Evolutionary conservation across 2,888 invertebrate genomes (phyloP).

Genomic region (Erebia epiphron): DNA sequence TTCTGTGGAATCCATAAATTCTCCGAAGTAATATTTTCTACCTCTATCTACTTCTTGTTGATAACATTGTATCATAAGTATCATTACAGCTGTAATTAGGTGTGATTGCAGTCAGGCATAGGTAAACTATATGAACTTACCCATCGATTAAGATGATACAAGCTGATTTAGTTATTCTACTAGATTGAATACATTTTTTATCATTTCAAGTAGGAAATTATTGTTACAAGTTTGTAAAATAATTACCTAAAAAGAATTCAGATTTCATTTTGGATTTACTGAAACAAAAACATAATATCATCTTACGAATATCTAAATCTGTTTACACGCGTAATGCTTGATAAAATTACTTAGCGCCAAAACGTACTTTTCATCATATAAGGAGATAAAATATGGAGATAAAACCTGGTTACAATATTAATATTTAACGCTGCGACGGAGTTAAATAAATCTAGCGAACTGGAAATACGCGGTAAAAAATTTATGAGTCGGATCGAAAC

Average conservation of each 20-base stretch:
- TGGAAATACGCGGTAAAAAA: conserved; percentile 3
- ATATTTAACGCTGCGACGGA: conserved; percentile 9
- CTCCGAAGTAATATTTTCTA: too few relatives aligned
- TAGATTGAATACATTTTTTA: too few relatives aligned
- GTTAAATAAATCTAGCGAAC: conserved; percentile 11
- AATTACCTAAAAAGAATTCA: neutral
- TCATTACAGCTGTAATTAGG: too few relatives aligned
- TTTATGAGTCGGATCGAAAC: conserved; percentile 8
- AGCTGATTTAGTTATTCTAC: too few relatives aligned
- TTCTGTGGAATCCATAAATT: too few relatives aligned
- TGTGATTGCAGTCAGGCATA: too few relatives aligned
- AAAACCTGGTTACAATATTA: neutral
- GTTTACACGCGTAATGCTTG: neutral
- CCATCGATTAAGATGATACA: too few relatives aligned
- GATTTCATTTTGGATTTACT: neutral
- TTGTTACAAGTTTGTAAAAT: neutral
- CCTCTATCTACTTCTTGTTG: too few relatives aligned
- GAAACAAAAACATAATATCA: neutral
- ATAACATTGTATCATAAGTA: too few relatives aligned
- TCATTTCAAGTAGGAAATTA: too few relatives aligned
- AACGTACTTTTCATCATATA: neutral
- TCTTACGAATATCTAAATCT: neutral
- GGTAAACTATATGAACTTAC: too few relatives aligned
- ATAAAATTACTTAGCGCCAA: neutral
- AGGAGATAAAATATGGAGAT: conserved; percentile 1